Conservation (phyloP, 2,113 vertebrate genomes). For the Amphilophus citrinellus region DNA sequence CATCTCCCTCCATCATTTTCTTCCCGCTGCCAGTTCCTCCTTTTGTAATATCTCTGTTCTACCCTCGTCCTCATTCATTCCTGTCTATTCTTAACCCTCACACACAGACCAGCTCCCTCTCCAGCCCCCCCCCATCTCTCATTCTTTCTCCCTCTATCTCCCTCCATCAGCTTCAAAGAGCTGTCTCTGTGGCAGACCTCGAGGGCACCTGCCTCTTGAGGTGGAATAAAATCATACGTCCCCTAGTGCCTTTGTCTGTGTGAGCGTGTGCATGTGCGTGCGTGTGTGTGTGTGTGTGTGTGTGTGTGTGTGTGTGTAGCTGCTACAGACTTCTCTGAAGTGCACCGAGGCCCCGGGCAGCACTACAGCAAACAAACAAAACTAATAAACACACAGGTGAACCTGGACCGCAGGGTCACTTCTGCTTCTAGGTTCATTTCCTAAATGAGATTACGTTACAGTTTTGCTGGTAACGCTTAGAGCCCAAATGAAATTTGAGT, state of each 20-base stretch:
- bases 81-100: conserved; percentile 10
- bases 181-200: conserved; percentile 65
- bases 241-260: conserved; percentile 26
- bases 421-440: conserved; percentile 10
- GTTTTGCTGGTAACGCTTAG: conserved; percentile 27
- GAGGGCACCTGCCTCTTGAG: conserved; percentile 73
- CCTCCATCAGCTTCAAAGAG: conserved; percentile 77
- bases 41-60: conserved; percentile 28
- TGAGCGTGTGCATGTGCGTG: background rate
- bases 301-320: conserved; percentile 22
- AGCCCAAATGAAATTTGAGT: conserved; percentile 25
- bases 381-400: conserved; percentile 46
- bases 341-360: conserved; percentile 26
- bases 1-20: conserved; percentile 43
- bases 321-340: conserved; percentile 42
- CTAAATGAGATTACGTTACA: conserved; percentile 32
- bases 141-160: conserved; percentile 38
- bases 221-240: conserved; percentile 68
- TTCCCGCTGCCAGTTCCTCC: conserved; percentile 24
- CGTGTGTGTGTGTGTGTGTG: conserved; percentile 1
- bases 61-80: conserved; percentile 28
- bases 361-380: conserved; percentile 43
- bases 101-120: background rate
- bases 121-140: background rate
- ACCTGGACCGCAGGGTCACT: background rate